Percentiles rank a stretch among this genome's conserved stretches.
phyloP scores from a whole-genome alignment of 1,140 invertebrate genomes.

The Leguminivora glycinivorella region DNA sequence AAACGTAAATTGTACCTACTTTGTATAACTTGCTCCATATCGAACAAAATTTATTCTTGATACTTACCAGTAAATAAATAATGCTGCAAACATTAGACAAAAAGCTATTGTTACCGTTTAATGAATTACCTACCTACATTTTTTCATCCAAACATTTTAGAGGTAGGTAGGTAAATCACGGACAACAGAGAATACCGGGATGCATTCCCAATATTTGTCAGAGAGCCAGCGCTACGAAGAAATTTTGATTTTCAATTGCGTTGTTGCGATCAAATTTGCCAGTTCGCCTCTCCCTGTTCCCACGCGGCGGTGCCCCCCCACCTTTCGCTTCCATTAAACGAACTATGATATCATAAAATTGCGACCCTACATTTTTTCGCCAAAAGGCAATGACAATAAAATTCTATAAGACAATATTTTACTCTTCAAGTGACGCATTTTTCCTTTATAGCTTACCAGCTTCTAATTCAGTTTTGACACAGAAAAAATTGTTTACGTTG shows the following conservation, averaged over 20 bases:
- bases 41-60: too few relatives aligned
- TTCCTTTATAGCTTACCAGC: constrained; percentile 37
- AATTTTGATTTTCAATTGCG: constrained; percentile 53
- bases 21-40: too few relatives aligned
- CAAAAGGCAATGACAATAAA: constrained; percentile 27
- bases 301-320: constrained; percentile 9
- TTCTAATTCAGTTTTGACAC: constrained; percentile 39
- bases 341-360: constrained; percentile 26
- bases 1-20: too few relatives aligned
- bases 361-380: constrained; percentile 26
- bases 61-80: too few relatives aligned
- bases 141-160: too few relatives aligned
- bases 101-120: too few relatives aligned
- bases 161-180: too few relatives aligned
- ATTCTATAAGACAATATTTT: constrained; percentile 25
- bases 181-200: constrained; percentile 16
- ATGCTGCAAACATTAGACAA: too few relatives aligned
- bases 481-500: constrained; percentile 58
- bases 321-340: constrained; percentile 20
- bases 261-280: constrained; percentile 54
- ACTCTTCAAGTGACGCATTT: constrained; percentile 19
- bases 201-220: constrained; percentile 39
- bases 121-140: too few relatives aligned
- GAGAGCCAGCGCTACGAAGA: constrained; percentile 40
- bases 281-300: constrained; percentile 30